A percentile compares a stretch with the other conserved stretches of the same genome.
phyloP scores from a whole-genome alignment of 1,140 invertebrate genomes.

The Scaptomyza montana region DNA sequence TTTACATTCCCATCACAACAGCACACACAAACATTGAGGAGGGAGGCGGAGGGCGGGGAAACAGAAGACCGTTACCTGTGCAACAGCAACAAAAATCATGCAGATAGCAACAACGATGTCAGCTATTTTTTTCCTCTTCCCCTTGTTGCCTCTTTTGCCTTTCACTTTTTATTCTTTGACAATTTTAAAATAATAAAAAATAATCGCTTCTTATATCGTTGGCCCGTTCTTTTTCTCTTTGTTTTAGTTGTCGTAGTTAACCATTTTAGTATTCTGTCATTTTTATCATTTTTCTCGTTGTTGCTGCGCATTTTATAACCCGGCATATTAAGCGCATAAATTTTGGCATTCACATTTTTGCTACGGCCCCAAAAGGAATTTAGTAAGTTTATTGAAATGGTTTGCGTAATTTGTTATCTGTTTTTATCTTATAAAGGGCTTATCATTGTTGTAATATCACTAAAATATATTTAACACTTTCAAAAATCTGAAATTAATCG shows the following conservation, averaged over 20 bases:
- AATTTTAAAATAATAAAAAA: conserved; percentile 76
- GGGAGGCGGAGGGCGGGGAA: conserved; percentile 5
- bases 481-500: no score
- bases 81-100: conserved; percentile 35
- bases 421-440: no score
- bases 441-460: no score
- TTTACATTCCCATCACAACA: conserved; percentile 77
- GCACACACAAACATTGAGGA: conserved; percentile 6
- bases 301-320: conserved; percentile 41
- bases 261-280: conserved; percentile 29
- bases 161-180: conserved; percentile 16
- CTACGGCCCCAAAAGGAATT: conserved; percentile 36
- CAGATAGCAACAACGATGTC: conserved; percentile 30
- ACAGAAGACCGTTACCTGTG: conserved; percentile 35
- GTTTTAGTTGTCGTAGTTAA: conserved; percentile 55
- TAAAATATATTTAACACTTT: no score
- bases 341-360: conserved; percentile 26
- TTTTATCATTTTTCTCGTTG: conserved; percentile 49
- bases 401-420: conserved; percentile 33
- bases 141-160: neutral
- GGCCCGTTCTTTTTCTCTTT: conserved; percentile 49
- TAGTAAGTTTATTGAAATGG: conserved; percentile 67
- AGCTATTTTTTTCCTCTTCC: conserved; percentile 24
- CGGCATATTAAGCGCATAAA: conserved; percentile 59
- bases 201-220: conserved; percentile 47